Evolutionary conservation across 2,888 invertebrate species (phyloP), one percentile per base, ranked within the genome.

Genomic region (Arrhopalites spinosus): DNA sequence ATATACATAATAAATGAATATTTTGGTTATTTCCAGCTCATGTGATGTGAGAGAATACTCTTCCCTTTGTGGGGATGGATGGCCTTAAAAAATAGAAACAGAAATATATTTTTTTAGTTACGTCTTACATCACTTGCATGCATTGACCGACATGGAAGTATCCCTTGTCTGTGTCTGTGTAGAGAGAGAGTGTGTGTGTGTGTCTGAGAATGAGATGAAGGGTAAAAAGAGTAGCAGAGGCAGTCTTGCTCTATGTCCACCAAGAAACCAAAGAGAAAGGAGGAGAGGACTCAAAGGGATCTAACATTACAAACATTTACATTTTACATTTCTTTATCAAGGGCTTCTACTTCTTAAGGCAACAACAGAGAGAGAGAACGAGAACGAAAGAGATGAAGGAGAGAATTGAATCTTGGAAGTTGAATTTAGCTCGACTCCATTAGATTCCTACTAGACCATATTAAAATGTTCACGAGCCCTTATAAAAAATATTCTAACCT

Each of bases 1-100:
- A 17, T 8, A 50, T 50, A 50, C 50, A 50, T n/a, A 50, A 15
- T 29, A 71, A 71, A 71, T 71, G 71, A 59, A 71, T 71, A 43
- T 23, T 36, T 43, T 43, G 66, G 66, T 67, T 43, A 36, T 67
- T 43, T 67, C 23, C 17, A 43, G 36, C 30, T 64, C 64, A n/a
- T n/a, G n/a, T n/a, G n/a, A n/a, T n/a, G n/a, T n/a, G n/a, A n/a
- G n/a, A n/a, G n/a, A n/a, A n/a, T n/a, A n/a, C n/a, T n/a, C n/a
- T n/a, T n/a, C n/a, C n/a, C n/a, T n/a, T n/a, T n/a, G n/a, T n/a
- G n/a, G n/a, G n/a, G n/a, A n/a, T n/a, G n/a, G n/a, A n/a, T n/a
- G n/a, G 20, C 36, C 27, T 27, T n/a, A 15, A 29, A 8, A 20
- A 36, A n/a, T 23, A 67, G 43, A 15, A 8, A 20, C 23, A 20